Percentiles rank a stretch among this genome's conserved stretches.
These are phyloP conservation scores for Myocastor coypus DNA, from an alignment of 2,113 vertebrate genomes.

Conservation along the genomic window DNA sequence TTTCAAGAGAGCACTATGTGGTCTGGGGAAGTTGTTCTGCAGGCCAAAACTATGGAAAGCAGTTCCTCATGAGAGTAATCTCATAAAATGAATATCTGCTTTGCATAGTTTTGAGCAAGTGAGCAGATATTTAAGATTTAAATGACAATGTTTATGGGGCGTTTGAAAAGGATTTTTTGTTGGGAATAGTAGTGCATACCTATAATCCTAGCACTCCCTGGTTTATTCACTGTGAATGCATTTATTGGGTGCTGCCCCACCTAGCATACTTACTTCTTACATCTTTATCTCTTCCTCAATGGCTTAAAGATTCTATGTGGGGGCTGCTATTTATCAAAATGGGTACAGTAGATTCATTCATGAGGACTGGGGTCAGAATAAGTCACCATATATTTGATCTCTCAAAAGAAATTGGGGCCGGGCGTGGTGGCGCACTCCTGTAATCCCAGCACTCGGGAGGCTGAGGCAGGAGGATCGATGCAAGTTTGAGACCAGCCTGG, in stretches of 20 bases:
- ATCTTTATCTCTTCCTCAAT: not conserved
- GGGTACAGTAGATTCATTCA: not conserved
- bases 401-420: not conserved
- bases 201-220: not conserved
- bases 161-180: slow-evolving; percentile 66
- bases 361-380: not conserved
- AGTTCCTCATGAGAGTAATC: not conserved
- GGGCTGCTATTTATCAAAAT: not conserved
- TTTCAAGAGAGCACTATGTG: slow-evolving; percentile 61
- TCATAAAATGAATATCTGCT: slow-evolving; percentile 2
- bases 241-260: not conserved
- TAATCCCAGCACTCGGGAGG: too few relatives aligned
- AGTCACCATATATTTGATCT: not conserved
- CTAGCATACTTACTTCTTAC: not conserved
- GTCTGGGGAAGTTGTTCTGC: slow-evolving; percentile 26
- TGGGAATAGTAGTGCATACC: too few relatives aligned
- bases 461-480: too few relatives aligned
- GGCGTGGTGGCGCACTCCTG: too few relatives aligned
- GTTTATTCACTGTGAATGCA: not conserved
- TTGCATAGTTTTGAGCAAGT: slow-evolving; percentile 28
- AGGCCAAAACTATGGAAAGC: not conserved
- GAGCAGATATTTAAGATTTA: slow-evolving; percentile 60
- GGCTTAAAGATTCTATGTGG: not conserved
- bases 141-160: slow-evolving; percentile 64
- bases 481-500: too few relatives aligned